Evolutionary conservation across 1,140 invertebrate species (phyloP).

Genomic region (Zaprionus davidi): DNA sequence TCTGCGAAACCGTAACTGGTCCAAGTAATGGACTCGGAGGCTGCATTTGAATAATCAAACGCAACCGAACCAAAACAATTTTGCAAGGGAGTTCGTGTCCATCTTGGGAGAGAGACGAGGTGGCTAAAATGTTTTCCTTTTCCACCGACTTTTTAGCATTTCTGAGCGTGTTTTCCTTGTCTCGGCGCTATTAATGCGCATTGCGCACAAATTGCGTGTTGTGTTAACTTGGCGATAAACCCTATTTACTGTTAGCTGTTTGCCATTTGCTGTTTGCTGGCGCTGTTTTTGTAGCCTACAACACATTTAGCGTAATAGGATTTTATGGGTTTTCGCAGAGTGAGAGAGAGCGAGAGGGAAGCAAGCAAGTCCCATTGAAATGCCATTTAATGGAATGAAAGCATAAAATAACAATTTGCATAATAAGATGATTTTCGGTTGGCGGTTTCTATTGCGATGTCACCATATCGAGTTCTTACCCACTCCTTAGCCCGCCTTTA

Average conservation of each 20-base stretch:
- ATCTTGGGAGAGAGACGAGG: neutral
- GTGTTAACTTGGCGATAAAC: conserved; percentile 59
- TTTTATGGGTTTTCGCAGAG: conserved; percentile 57
- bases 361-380: conserved; percentile 37
- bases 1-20: neutral
- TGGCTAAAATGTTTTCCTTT: neutral
- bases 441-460: conserved; percentile 36
- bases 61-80: conserved; percentile 6
- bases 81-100: neutral
- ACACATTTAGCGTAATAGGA: conserved; percentile 66
- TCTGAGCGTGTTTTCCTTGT: conserved; percentile 4
- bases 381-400: conserved; percentile 49
- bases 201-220: conserved; percentile 64
- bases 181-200: conserved; percentile 48
- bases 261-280: conserved; percentile 16
- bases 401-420: conserved; percentile 75
- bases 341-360: neutral
- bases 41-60: conserved; percentile 20
- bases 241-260: conserved; percentile 38
- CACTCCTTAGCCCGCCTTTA: neutral
- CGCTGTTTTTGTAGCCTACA: conserved; percentile 17
- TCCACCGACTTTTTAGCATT: conserved; percentile 1
- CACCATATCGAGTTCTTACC: conserved; percentile 21
- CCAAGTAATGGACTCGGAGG: neutral
- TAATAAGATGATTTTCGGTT: conserved; percentile 73